These are phyloP conservation scores for Ligdia adustata DNA, from an alignment of 2,888 invertebrate species.

Conservation along the genomic window DNA sequence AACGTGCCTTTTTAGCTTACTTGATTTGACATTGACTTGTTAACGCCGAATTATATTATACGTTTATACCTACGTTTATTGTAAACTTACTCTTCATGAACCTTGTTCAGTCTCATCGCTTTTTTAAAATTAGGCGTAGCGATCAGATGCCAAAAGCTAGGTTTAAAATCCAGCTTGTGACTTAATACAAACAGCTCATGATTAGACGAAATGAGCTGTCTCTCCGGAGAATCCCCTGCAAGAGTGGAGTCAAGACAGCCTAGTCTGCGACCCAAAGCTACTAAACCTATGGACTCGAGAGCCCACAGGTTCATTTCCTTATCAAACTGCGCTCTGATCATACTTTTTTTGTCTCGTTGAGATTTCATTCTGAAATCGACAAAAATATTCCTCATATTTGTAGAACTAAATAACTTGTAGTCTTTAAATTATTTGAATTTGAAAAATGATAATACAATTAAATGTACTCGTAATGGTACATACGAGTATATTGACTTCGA, in stretches of 20 bases:
- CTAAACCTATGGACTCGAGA: conserved; percentile 80
- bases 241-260: conserved; percentile 60
- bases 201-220: conserved; percentile 55
- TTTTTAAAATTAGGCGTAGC: conserved; percentile 53
- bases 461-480: too few species aligned
- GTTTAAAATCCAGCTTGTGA: conserved; percentile 56
- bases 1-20: too few species aligned
- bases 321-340: conserved; percentile 81
- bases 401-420: too few species aligned
- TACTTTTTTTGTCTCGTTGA: conserved; percentile 75
- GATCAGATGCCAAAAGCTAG: conserved; percentile 54
- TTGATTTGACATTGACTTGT: too few species aligned
- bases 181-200: conserved; percentile 49
- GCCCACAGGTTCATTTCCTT: conserved; percentile 86
- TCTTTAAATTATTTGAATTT: too few species aligned
- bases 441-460: too few species aligned
- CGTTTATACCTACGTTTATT: too few species aligned
- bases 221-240: conserved; percentile 56
- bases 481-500: too few species aligned
- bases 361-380: conserved; percentile 83
- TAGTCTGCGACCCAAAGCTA: conserved; percentile 64
- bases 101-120: conserved; percentile 58
- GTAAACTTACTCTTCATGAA: conserved; percentile 59
- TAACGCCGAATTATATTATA: too few species aligned
- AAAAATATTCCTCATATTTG: too few species aligned